These are phyloP conservation scores for Drosophila merina DNA, from an alignment of 2,888 invertebrate genomes.

Conservation along the genomic window DNA sequence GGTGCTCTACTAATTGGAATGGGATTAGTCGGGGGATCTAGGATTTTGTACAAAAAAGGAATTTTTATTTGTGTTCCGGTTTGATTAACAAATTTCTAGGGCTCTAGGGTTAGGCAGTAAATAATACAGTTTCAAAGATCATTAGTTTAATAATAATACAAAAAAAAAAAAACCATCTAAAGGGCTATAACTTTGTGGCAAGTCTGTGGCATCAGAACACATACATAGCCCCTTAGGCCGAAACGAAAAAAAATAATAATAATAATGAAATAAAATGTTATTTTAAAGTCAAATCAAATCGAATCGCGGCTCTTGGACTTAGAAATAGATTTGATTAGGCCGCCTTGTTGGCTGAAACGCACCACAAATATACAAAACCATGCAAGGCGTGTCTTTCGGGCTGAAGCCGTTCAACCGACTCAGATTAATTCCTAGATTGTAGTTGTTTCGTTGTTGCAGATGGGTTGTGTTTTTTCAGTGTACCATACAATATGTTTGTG, in stretches of 20 bases:
- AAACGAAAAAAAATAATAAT: conserved; percentile 27
- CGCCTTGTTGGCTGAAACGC: conserved; percentile 74
- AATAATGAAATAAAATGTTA: conserved; percentile 15
- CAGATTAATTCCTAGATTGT: conserved; percentile 56
- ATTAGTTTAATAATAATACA: conserved; percentile 40
- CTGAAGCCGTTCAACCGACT: conserved; percentile 69
- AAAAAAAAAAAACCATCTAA: conserved; percentile 15
- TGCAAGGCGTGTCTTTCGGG: conserved; percentile 83
- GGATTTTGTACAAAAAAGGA: conserved; percentile 13
- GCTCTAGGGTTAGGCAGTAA: conserved; percentile 40
- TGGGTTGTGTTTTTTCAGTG: conserved; percentile 32
- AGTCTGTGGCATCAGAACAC: not conserved
- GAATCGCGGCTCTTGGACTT: conserved; percentile 47
- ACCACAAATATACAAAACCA: conserved; percentile 84
- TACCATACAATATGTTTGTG: conserved; percentile 44
- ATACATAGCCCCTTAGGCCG: conserved; percentile 8
- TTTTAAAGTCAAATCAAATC: not conserved
- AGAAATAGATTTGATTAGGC: conserved; percentile 51
- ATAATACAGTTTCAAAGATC: conserved; percentile 42
- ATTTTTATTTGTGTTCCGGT: conserved; percentile 12
- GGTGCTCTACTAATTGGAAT: not conserved
- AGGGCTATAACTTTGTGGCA: not conserved
- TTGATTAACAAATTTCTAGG: conserved; percentile 31
- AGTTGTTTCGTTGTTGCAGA: conserved; percentile 35
- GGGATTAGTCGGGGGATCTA: not conserved